Percentiles rank a stretch among this genome's conserved stretches.
Evolutionary conservation across 2,797 vertebrate species (phyloP).

Genomic region (Threskiornis aethiopicus): DNA sequence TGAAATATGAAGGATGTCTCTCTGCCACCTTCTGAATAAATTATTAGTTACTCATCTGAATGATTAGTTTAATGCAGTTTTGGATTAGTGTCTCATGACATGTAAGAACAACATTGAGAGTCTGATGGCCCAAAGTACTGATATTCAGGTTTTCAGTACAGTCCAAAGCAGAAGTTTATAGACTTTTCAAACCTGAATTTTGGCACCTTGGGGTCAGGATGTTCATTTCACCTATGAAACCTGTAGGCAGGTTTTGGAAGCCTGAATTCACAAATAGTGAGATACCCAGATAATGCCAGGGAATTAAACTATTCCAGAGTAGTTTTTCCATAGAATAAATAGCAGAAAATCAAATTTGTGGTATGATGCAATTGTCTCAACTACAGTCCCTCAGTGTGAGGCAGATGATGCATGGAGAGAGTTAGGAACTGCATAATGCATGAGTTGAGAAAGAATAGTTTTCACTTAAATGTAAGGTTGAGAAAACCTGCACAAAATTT

Average conservation of each 20-base stretch:
- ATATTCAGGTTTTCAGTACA: neutral
- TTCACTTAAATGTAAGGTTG: neutral
- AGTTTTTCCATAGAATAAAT: neutral
- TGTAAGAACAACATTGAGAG: neutral
- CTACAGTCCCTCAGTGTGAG: neutral
- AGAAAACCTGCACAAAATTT: neutral
- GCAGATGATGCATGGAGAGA: neutral
- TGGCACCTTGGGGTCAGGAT: neutral
- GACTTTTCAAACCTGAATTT: neutral
- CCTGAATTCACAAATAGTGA: neutral
- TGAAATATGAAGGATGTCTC: constrained; percentile 21
- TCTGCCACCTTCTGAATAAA: neutral
- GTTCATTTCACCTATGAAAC: neutral
- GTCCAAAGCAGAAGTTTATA: neutral
- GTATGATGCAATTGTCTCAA: neutral
- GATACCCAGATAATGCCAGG: neutral
- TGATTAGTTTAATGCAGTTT: neutral
- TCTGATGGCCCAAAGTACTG: neutral
- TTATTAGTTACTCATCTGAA: neutral
- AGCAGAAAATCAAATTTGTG: neutral
- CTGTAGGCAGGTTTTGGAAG: neutral
- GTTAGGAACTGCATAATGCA: neutral
- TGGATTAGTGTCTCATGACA: neutral
- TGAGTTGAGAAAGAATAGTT: neutral
- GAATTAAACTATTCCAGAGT: neutral